phyloP scores from a whole-genome alignment of 2,888 invertebrate genomes.

The Conchocele bisecta region DNA sequence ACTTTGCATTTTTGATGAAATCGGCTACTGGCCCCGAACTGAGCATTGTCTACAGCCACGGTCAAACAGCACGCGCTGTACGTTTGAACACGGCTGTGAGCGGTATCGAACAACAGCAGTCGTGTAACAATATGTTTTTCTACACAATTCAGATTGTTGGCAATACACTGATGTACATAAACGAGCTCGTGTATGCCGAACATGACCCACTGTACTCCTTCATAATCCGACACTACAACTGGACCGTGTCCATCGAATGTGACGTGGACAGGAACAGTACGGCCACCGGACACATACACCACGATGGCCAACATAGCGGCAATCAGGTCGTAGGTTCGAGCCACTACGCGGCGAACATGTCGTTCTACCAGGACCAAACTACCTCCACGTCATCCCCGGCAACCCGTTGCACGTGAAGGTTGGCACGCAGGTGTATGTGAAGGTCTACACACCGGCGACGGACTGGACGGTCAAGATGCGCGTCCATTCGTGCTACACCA shows the following conservation, averaged over 20 bases:
- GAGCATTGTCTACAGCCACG: too few relatives aligned
- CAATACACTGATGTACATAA: slow-evolving; percentile 41
- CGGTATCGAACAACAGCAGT: too few relatives aligned
- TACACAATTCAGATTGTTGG: too few relatives aligned
- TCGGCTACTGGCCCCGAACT: too few relatives aligned
- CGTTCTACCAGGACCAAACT: slow-evolving; percentile 51
- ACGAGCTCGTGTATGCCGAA: slow-evolving; percentile 50
- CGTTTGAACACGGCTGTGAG: too few relatives aligned
- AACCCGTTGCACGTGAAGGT: slow-evolving; percentile 46
- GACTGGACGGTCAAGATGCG: slow-evolving; percentile 44
- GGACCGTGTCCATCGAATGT: slow-evolving; percentile 46
- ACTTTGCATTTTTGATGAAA: too few relatives aligned
- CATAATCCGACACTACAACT: slow-evolving; percentile 49
- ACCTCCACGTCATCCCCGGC: slow-evolving; percentile 23
- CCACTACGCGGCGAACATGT: slow-evolving; percentile 46
- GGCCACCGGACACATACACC: slow-evolving; percentile 1
- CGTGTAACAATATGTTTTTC: too few relatives aligned
- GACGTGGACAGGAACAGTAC: slow-evolving; percentile 32
- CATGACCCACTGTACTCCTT: slow-evolving; percentile 41
- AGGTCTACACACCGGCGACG: slow-evolving; percentile 34
- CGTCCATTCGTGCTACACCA: slow-evolving; percentile 38
- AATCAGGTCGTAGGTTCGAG: too few relatives aligned
- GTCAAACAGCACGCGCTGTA: too few relatives aligned
- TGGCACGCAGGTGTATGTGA: slow-evolving; percentile 41
- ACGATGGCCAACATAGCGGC: too few relatives aligned